phyloP scores from a whole-genome alignment of 1,140 invertebrate species.

The Sitodiplosis mosellana region DNA sequence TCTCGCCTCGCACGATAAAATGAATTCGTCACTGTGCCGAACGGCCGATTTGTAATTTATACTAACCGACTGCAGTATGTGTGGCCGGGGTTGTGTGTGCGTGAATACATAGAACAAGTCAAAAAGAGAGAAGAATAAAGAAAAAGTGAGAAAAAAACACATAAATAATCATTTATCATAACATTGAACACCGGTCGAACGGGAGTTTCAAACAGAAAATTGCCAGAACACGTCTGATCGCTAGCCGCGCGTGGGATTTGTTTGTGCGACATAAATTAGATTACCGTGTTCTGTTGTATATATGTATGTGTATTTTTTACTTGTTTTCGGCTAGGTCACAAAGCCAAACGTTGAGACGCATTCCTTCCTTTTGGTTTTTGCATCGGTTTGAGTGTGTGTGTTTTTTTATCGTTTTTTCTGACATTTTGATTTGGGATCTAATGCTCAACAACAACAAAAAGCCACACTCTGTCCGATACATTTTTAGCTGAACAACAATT shows the following conservation, averaged over 20 bases:
- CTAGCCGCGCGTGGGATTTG: too few species aligned
- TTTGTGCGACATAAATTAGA: too few species aligned
- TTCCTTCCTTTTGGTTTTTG: too few species aligned
- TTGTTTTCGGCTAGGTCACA: background rate
- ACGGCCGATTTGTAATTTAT: conserved; percentile 42
- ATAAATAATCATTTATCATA: conserved; percentile 3
- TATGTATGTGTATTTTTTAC: background rate
- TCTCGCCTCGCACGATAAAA: conserved; percentile 53
- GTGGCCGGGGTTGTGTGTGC: conserved; percentile 11
- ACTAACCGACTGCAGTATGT: conserved; percentile 35
- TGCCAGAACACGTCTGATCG: background rate
- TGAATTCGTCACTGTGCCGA: conserved; percentile 52
- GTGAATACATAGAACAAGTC: too few species aligned
- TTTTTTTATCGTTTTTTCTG: too few species aligned
- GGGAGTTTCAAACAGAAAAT: conserved; percentile 2
- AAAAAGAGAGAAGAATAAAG: conserved; percentile 5
- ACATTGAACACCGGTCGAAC: background rate
- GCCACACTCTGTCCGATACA: too few species aligned
- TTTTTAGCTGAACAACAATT: too few species aligned
- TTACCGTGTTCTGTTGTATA: too few species aligned
- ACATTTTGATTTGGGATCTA: too few species aligned
- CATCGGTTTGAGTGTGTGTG: too few species aligned
- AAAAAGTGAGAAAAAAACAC: conserved; percentile 7
- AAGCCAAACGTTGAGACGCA: too few species aligned
- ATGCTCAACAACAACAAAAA: too few species aligned